These are phyloP conservation scores for Wiebesia pumilae DNA, from an alignment of 1,140 invertebrate genomes.

Conservation along the genomic window DNA sequence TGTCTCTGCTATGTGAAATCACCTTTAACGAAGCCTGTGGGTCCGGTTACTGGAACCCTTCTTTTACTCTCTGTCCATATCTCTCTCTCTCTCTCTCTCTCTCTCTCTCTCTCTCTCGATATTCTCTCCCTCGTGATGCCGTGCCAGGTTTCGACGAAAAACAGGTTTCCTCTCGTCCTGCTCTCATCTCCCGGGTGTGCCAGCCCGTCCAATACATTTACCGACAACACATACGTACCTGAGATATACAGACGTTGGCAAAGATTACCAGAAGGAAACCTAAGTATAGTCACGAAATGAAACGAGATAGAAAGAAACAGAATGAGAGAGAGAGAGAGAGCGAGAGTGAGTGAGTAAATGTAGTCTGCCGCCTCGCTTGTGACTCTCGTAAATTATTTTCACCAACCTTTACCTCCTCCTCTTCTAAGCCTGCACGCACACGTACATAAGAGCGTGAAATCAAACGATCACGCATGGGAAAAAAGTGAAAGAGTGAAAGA, in stretches of 20 bases:
- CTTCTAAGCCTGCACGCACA: conserved; percentile 41
- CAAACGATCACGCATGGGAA: conserved; percentile 19
- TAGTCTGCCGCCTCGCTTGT: conserved; percentile 37
- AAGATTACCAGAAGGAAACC: conserved; percentile 29
- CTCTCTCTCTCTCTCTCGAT: conserved; percentile 1
- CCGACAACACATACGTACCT: not conserved
- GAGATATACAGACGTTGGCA: conserved; percentile 4
- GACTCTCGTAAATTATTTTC: conserved; percentile 58
- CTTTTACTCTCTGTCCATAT: not conserved
- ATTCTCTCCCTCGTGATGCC: conserved; percentile 11
- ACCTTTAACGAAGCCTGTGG: conserved; percentile 33
- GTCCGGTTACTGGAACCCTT: conserved; percentile 21
- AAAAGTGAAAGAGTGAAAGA: not conserved
- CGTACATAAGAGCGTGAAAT: conserved; percentile 36
- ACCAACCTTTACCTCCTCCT: conserved; percentile 51
- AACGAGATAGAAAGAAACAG: conserved; percentile 49
- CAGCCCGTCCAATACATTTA: not conserved
- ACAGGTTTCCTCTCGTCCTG: conserved; percentile 49
- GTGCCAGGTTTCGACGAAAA: conserved; percentile 44
- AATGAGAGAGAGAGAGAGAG: conserved; percentile 42
- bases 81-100: not conserved
- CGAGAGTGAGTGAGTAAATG: not conserved
- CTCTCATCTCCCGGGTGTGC: conserved; percentile 16
- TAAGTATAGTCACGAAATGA: conserved; percentile 22
- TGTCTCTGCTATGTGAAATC: conserved; percentile 13